Conservation (phyloP, 2,888 invertebrate genomes). For the Drosophila acutilabella region DNA sequence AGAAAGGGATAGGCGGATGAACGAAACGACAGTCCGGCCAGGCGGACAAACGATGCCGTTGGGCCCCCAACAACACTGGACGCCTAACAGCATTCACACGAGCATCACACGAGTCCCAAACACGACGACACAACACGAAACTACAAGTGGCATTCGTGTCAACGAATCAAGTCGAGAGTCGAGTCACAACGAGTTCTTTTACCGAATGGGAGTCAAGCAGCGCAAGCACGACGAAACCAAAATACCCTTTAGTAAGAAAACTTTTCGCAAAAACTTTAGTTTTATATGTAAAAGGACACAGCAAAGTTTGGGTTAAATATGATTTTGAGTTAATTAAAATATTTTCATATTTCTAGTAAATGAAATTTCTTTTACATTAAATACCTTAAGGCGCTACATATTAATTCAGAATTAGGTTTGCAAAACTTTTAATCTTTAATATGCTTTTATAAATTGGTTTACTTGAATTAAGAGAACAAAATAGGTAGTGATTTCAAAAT, state of each 20-base stretch:
- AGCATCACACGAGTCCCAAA: conserved; percentile 9
- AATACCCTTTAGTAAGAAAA: conserved; percentile 29
- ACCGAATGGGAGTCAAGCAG: conserved; percentile 37
- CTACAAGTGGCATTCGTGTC: conserved; percentile 18
- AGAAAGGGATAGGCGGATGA: conserved; percentile 23
- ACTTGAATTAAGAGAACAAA: too few relatives aligned
- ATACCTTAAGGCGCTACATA: too few relatives aligned
- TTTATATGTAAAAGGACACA: too few relatives aligned
- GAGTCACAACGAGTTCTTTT: conserved; percentile 49
- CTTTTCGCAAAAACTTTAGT: too few relatives aligned
- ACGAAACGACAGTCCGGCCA: conserved; percentile 10
- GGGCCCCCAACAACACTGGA: conserved; percentile 29
- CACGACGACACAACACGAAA: conserved; percentile 19
- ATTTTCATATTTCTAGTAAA: too few relatives aligned
- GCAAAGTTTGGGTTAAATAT: too few relatives aligned
- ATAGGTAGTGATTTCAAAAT: too few relatives aligned
- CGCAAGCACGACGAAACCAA: not conserved
- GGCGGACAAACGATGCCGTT: conserved; percentile 43
- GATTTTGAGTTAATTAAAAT: too few relatives aligned
- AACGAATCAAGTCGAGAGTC: conserved; percentile 54
- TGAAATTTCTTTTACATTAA: too few relatives aligned
- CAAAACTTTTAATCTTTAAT: too few relatives aligned
- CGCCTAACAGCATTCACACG: conserved; percentile 24
- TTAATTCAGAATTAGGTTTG: too few relatives aligned
- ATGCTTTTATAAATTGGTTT: too few relatives aligned